These are phyloP conservation scores for Sceloporus undulatus DNA, from an alignment of 2,113 vertebrate species.

Conservation along the genomic window DNA sequence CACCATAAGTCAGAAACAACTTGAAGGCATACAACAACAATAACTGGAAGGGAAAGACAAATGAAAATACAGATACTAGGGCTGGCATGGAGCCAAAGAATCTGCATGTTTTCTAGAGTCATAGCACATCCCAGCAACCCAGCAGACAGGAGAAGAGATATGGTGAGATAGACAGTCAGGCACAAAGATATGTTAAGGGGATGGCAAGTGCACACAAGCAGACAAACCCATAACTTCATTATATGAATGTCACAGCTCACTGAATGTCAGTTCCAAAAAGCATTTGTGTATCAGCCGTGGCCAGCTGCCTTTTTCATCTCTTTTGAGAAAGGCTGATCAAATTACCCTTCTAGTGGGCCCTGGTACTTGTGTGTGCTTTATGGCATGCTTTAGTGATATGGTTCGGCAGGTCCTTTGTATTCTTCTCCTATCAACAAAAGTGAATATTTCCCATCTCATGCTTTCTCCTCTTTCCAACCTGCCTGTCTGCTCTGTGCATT, in stretches of 20 bases:
- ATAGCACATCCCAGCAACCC: neutral
- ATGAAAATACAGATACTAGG: neutral
- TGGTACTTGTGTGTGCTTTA: neutral
- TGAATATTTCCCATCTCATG: neutral
- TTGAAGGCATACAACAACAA: no score
- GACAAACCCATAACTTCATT: conserved; percentile 19
- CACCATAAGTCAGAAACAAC: no score
- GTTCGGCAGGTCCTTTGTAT: neutral
- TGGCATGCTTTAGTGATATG: neutral
- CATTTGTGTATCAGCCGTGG: neutral
- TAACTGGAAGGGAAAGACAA: neutral
- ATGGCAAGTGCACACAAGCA: conserved; percentile 14
- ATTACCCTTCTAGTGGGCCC: neutral
- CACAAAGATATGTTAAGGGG: conserved; percentile 2
- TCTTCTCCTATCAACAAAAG: neutral
- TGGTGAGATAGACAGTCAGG: neutral
- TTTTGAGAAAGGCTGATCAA: neutral
- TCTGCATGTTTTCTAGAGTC: conserved; percentile 2
- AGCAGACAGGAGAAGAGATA: conserved; percentile 5
- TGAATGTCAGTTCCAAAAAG: conserved; percentile 14
- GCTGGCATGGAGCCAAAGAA: neutral
- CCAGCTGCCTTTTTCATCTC: conserved; percentile 17
- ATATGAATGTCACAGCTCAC: conserved; percentile 23
- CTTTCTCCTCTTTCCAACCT: neutral
- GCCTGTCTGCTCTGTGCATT: neutral